Evolutionary conservation across 2,113 vertebrate genomes (phyloP).

Genomic region (Neolamprologus brichardi): DNA sequence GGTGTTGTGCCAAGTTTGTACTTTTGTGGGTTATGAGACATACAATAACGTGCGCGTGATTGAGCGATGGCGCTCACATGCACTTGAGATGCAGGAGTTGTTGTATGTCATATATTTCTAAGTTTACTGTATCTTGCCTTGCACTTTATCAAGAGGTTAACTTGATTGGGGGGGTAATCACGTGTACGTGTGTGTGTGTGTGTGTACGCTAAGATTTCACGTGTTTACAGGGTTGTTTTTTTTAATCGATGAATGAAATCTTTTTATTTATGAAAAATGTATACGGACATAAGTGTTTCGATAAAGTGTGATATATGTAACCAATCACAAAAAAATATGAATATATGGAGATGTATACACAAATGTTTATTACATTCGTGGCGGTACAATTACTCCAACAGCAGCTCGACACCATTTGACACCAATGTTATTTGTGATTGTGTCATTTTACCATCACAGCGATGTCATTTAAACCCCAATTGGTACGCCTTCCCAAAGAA

Average conservation of each 20-base stretch:
- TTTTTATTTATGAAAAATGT: constrained; percentile 61
- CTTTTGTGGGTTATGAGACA: constrained; percentile 35
- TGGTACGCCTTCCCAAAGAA: neutral
- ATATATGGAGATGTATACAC: constrained; percentile 19
- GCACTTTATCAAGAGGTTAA: constrained; percentile 72
- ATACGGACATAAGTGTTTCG: constrained; percentile 37
- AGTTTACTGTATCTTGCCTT: constrained; percentile 71
- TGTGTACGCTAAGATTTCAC: neutral
- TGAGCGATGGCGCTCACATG: neutral
- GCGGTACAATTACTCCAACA: neutral
- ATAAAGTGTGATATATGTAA: constrained; percentile 55
- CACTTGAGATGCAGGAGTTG: neutral
- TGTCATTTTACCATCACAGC: neutral
- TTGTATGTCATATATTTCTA: constrained; percentile 64
- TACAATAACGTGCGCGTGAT: neutral
- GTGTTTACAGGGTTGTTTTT: constrained; percentile 8
- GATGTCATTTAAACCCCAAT: neutral
- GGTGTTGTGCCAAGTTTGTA: constrained; percentile 67
- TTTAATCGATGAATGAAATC: constrained; percentile 9
- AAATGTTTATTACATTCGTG: constrained; percentile 33
- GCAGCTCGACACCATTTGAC: neutral
- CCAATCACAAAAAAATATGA: constrained; percentile 43
- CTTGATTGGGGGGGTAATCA: constrained; percentile 9
- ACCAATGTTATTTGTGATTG: neutral
- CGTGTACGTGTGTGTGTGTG: constrained; percentile 2